A percentile compares a stretch with the other conserved stretches of the same genome.
These are phyloP conservation scores for Ennomos quercinarius DNA, from an alignment of 2,888 invertebrate species.

Conservation along the genomic window DNA sequence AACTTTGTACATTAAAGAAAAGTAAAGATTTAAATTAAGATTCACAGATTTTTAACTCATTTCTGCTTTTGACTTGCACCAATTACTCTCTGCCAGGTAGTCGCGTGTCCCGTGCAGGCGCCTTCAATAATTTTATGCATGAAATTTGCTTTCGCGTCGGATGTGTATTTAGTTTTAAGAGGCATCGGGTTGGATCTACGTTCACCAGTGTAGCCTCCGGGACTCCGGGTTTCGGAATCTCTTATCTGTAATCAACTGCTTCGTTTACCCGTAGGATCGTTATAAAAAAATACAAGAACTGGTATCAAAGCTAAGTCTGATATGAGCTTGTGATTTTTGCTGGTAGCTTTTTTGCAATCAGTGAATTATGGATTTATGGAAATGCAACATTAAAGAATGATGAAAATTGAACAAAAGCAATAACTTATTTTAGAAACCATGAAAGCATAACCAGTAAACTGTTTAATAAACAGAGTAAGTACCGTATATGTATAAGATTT, in stretches of 20 bases:
- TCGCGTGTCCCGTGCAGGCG: slow-evolving; percentile 64
- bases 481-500: no score
- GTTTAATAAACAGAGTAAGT: no score
- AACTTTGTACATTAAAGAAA: no score
- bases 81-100: slow-evolving; percentile 61
- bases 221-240: slow-evolving; percentile 30
- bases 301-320: no score
- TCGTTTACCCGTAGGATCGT: slow-evolving; percentile 36
- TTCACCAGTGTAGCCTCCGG: slow-evolving; percentile 38
- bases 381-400: no score
- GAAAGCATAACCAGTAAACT: no score
- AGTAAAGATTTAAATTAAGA: no score
- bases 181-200: slow-evolving; percentile 48
- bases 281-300: not conserved
- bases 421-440: no score
- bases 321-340: no score
- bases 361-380: no score
- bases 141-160: slow-evolving; percentile 68
- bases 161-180: slow-evolving; percentile 68
- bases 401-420: no score
- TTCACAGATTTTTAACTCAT: slow-evolving; percentile 2
- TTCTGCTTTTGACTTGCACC: slow-evolving; percentile 40
- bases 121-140: slow-evolving; percentile 80
- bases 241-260: slow-evolving; percentile 43
- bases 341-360: no score